These are phyloP conservation scores for Sanderia malayensis DNA, from an alignment of 30 jellyfish, hydroid and myxozoan species.

Conservation along the genomic window DNA sequence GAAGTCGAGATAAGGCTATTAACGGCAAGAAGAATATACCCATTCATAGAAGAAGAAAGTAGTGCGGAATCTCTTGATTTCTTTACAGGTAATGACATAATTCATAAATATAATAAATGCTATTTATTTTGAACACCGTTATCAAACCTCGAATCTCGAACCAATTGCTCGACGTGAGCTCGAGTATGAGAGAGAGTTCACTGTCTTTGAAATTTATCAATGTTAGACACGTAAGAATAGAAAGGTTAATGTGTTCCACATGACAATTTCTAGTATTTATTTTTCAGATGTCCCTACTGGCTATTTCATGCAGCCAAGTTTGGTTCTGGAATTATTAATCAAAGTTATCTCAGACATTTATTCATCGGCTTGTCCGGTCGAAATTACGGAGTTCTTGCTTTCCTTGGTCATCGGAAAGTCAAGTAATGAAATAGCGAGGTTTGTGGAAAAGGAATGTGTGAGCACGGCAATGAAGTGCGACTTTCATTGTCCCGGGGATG, in stretches of 20 bases:
- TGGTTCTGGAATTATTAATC: conserved; percentile 31
- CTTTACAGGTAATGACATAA: conserved; percentile 3
- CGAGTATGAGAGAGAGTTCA: too few species aligned
- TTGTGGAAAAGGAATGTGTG: neutral
- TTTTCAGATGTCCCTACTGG: conserved; percentile 36
- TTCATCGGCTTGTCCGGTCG: neutral
- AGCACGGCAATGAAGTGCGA: neutral
- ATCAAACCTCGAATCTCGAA: too few species aligned
- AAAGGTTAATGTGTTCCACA: too few species aligned
- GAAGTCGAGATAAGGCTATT: conserved; percentile 16
- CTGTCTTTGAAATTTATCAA: too few species aligned
- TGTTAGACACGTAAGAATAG: too few species aligned
- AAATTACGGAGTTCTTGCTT: neutral
- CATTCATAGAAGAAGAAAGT: conserved; percentile 17
- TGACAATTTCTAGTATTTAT: too few species aligned
- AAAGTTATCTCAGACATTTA: neutral
- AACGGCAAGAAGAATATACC: conserved; percentile 19
- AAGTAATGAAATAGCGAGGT: neutral
- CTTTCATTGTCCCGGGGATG: neutral
- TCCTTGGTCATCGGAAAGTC: neutral
- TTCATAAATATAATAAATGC: too few species aligned
- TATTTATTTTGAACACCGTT: too few species aligned
- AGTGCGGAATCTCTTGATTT: conserved; percentile 2
- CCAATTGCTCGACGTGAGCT: too few species aligned
- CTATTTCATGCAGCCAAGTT: conserved; percentile 44